Percentiles rank a stretch among this genome's conserved stretches.
phyloP scores from a whole-genome alignment of 2,888 invertebrate species.

The Hermodice carunculata region DNA sequence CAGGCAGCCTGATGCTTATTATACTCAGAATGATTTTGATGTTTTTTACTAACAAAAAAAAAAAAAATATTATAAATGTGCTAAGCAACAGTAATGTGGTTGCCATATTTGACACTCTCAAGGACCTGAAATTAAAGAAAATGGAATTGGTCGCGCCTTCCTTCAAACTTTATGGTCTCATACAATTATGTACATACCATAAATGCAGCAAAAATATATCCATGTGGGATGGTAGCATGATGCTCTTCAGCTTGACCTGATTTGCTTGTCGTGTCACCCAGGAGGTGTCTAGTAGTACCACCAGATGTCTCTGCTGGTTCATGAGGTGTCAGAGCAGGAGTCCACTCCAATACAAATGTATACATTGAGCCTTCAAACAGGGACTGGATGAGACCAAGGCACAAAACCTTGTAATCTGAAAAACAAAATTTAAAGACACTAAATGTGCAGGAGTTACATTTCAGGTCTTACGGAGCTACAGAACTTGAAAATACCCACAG shows the following conservation, averaged over 20 bases:
- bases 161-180: no score
- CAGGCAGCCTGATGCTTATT: no score
- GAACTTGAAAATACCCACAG: no score
- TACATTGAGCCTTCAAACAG: slow-evolving; percentile 74
- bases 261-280: slow-evolving; percentile 10
- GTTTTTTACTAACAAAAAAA: no score
- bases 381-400: slow-evolving; percentile 72
- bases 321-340: slow-evolving; percentile 69
- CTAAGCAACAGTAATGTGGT: no score
- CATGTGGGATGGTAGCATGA: slow-evolving; percentile 70
- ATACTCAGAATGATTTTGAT: no score
- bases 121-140: no score
- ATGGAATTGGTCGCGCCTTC: no score
- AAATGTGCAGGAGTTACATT: no score
- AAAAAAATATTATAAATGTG: no score
- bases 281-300: slow-evolving; percentile 19
- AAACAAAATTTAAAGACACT: not conserved
- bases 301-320: not conserved
- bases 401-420: slow-evolving; percentile 70
- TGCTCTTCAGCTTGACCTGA: slow-evolving; percentile 46
- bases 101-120: no score
- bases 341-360: slow-evolving; percentile 73
- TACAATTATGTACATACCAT: slow-evolving; percentile 70
- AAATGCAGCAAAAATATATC: slow-evolving; percentile 72
- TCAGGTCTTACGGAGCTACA: no score